Evolutionary conservation across 2,888 invertebrate species (phyloP).

Genomic region (Yponomeuta cagnagella): DNA sequence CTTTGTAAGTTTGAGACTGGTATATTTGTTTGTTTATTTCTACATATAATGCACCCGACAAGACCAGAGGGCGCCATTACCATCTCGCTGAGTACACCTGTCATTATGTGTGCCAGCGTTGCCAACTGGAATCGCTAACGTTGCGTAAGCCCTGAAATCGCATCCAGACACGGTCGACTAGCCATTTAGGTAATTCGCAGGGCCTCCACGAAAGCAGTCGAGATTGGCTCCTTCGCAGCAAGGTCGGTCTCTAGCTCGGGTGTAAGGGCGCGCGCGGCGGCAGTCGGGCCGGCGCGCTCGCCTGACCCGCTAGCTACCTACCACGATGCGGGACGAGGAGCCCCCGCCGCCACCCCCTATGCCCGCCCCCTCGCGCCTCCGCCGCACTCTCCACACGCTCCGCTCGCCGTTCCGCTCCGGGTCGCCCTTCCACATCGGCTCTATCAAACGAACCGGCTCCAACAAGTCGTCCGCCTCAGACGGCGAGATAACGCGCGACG

Average conservation of each 20-base stretch:
- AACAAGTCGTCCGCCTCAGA: slow-evolving; percentile 66
- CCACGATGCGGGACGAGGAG: slow-evolving; percentile 55
- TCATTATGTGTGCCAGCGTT: background rate
- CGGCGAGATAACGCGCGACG: slow-evolving; percentile 64
- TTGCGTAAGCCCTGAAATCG: background rate
- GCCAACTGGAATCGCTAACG: background rate
- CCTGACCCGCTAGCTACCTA: slow-evolving; percentile 25
- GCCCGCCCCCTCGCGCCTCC: slow-evolving; percentile 57
- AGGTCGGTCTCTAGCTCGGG: slow-evolving; percentile 33
- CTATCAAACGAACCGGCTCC: slow-evolving; percentile 63
- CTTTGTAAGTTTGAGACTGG: no score
- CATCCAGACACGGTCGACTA: background rate
- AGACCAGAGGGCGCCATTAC: no score
- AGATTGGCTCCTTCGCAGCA: slow-evolving; percentile 49
- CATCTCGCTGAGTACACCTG: background rate
- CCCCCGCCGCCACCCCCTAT: slow-evolving; percentile 38
- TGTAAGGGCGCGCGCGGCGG: slow-evolving; percentile 31
- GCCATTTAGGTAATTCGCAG: slow-evolving; percentile 21
- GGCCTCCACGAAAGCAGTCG: slow-evolving; percentile 51
- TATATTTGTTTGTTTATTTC: no score
- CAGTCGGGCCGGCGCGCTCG: slow-evolving; percentile 49
- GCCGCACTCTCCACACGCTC: slow-evolving; percentile 66
- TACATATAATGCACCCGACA: no score
- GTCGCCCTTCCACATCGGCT: slow-evolving; percentile 71
- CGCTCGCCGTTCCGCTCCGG: slow-evolving; percentile 69